Percentiles rank a stretch among this genome's conserved stretches.
Conservation (phyloP, 1,140 invertebrate species). For the Ptiloglossa arizonensis region DNA sequence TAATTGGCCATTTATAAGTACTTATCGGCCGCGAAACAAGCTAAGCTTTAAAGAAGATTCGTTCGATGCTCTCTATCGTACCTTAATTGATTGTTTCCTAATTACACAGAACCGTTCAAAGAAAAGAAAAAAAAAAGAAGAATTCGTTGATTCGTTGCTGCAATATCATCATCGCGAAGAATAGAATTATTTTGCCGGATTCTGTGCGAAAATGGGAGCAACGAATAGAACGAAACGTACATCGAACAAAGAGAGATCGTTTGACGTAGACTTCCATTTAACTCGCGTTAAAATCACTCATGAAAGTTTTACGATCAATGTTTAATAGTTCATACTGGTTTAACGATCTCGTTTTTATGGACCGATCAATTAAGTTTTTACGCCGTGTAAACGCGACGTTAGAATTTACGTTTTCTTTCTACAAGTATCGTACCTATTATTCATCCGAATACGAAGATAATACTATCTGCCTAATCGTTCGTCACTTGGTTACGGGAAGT, state of each 20-base stretch:
- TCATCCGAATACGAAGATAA: neutral
- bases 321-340: neutral
- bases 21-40: neutral
- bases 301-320: neutral
- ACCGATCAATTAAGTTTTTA: neutral
- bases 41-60: neutral
- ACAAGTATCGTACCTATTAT: neutral
- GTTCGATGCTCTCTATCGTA: neutral
- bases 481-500: neutral
- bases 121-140: neutral
- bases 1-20: slow-evolving; percentile 25
- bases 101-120: neutral
- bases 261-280: neutral
- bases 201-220: neutral
- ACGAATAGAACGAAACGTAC: neutral
- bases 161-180: too few species aligned
- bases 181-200: too few species aligned
- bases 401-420: neutral
- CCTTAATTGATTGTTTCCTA: neutral
- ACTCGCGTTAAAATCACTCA: neutral
- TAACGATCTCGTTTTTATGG: neutral
- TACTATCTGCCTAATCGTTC: neutral
- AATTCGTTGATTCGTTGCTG: neutral
- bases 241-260: neutral
- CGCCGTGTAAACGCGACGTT: neutral